Evolutionary conservation across 2,113 vertebrate species (phyloP), one percentile per base, ranked within the genome.

Genomic region (Podilymbus podiceps): DNA sequence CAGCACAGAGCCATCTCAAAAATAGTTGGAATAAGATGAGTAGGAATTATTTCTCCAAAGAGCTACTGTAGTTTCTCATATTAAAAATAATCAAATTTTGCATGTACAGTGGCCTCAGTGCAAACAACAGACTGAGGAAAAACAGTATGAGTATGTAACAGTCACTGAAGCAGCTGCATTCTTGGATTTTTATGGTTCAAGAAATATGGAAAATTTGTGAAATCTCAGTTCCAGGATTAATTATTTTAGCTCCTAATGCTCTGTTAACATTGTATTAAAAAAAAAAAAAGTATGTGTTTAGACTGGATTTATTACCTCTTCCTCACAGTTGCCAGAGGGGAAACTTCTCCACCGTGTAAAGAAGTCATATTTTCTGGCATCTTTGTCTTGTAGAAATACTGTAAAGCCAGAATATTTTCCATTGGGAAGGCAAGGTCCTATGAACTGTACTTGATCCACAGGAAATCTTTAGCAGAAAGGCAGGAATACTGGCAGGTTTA

Each of bases 171-270:
- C 42, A 73, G 62, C 84, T 62, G 47, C n/a, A 31, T 73, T 95
- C 50, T 92, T 38, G 81, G 52, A 30, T 44, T 92, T 79, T 90
- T 76, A 62, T 89, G 42, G 40, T 83, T 91, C 63, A 88, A 87
- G 86, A 87, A 94, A 82, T 59, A 75, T 12, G 81, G 81, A 93
- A 81, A 81, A 88, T 21, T 66, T 88, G 62, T 74, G 66, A 90
- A 92, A 49, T 87, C 42, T 91, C 3, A 1, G 18, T 72, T 84
- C 31, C 52, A 84, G 40, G 40, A 49, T 92, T 81, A 88, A 95
- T 95, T 93, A 86, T 92, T 95, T 91, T 55, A 76, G 47, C n/a
- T 95, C 15, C 40, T 80, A 79, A 92, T 78, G 30, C 69, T 92
- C 55, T 89, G 50, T 82, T 90, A 90, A 86, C 8, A 3, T 71